Percentiles rank a stretch among this genome's conserved stretches.
Conservation (phyloP, 2,888 invertebrate genomes). For the Crocallis elinguaria region DNA sequence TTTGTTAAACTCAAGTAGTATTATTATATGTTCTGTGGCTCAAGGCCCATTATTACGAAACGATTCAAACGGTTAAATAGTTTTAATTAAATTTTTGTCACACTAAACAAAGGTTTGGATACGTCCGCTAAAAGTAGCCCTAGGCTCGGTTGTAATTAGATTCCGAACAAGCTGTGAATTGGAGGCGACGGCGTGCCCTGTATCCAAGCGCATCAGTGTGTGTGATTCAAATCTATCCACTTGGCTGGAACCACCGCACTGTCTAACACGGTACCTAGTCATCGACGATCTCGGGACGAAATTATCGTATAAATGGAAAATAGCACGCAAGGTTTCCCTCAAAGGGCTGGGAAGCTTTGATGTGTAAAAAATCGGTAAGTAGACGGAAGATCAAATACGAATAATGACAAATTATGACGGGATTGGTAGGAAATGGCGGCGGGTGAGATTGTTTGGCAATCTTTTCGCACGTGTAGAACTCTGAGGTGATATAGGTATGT, state of each 20-base stretch:
- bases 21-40: too few species aligned
- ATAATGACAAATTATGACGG: constrained; percentile 34
- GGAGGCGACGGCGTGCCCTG: too few species aligned
- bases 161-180: too few species aligned
- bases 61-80: too few species aligned
- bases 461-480: too few species aligned
- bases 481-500: too few species aligned
- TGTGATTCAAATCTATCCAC: constrained; percentile 13
- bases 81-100: too few species aligned
- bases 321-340: constrained; percentile 53
- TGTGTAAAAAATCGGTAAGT: constrained; percentile 36
- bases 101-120: too few species aligned
- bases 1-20: too few species aligned
- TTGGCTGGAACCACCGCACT: constrained; percentile 20
- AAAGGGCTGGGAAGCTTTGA: constrained; percentile 54
- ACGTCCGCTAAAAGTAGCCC: too few species aligned
- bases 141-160: too few species aligned
- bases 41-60: too few species aligned
- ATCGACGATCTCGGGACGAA: constrained; percentile 37
- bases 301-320: constrained; percentile 62
- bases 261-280: constrained; percentile 23
- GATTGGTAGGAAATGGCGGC: background rate
- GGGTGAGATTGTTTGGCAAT: background rate
- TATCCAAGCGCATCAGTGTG: constrained; percentile 1
- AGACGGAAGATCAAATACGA: constrained; percentile 43